These are phyloP conservation scores for Pseudorectes ferrugineus DNA, from an alignment of 2,113 vertebrate genomes.

Conservation along the genomic window DNA sequence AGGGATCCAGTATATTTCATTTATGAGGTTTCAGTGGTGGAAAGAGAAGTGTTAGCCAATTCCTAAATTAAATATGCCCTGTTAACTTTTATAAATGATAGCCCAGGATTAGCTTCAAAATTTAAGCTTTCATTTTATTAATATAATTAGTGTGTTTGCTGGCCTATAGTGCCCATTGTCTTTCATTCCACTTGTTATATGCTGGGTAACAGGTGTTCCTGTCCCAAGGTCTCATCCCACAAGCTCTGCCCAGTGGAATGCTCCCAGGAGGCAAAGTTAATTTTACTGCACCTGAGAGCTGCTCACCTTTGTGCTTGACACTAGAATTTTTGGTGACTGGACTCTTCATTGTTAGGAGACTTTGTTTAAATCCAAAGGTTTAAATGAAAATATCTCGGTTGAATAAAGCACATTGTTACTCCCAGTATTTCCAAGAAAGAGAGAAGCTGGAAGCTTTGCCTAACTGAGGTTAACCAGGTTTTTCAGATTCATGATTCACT, in stretches of 20 bases:
- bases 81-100: constrained; percentile 91
- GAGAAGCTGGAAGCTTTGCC: not conserved
- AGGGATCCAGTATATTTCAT: constrained; percentile 93
- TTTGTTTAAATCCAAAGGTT: not conserved
- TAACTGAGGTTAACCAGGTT: not conserved
- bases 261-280: not conserved
- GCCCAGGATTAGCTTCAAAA: constrained; percentile 75
- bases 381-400: not conserved
- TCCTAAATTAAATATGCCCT: constrained; percentile 97
- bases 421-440: not conserved
- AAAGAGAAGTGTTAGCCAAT: constrained; percentile 89
- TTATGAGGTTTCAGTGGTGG: constrained; percentile 92
- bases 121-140: constrained; percentile 71
- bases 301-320: not conserved
- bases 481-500: not conserved
- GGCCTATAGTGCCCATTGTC: constrained; percentile 6
- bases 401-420: not conserved
- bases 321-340: not conserved
- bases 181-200: not conserved
- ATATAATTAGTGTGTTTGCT: constrained; percentile 61
- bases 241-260: not conserved
- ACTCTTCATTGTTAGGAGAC: not conserved
- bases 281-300: not conserved
- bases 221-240: not conserved
- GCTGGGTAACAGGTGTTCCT: not conserved